Evolutionary conservation across 2,888 invertebrate species (phyloP).

Genomic region (Zelleria hepariella): DNA sequence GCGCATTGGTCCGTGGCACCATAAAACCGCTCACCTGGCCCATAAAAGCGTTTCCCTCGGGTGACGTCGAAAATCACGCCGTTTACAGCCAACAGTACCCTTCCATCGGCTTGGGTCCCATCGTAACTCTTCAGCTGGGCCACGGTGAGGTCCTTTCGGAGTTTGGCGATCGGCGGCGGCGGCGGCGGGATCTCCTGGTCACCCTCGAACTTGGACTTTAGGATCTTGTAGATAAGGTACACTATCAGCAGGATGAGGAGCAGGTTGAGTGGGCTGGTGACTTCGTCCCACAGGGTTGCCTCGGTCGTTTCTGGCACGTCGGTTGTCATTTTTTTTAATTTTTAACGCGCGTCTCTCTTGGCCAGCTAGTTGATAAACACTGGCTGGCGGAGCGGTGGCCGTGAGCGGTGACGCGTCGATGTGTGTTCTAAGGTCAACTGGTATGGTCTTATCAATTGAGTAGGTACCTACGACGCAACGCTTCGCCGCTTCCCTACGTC

Average conservation of each 20-base stretch:
- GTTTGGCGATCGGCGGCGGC: conserved; percentile 78
- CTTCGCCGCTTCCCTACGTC: too few relatives aligned
- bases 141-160: conserved; percentile 90
- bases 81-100: conserved; percentile 93
- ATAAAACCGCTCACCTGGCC: conserved; percentile 79
- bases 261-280: conserved; percentile 56
- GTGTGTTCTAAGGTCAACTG: conserved; percentile 18
- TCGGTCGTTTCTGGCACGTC: conserved; percentile 22
- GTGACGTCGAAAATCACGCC: conserved; percentile 96
- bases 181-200: conserved; percentile 42
- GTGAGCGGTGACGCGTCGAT: not conserved
- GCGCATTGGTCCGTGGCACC: too few relatives aligned
- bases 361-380: conserved; percentile 20
- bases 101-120: conserved; percentile 87
- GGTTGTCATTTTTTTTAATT: conserved; percentile 7
- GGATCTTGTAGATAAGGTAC: conserved; percentile 75
- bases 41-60: conserved; percentile 90
- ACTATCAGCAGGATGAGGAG: conserved; percentile 48
- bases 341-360: conserved; percentile 8
- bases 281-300: conserved; percentile 51
- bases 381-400: conserved; percentile 13
- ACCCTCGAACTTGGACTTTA: conserved; percentile 60
- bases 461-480: not conserved
- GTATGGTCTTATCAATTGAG: not conserved
- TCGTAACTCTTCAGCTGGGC: conserved; percentile 87